Evolutionary conservation across 2,888 invertebrate genomes (phyloP).

Genomic region (Oligia latruncula): DNA sequence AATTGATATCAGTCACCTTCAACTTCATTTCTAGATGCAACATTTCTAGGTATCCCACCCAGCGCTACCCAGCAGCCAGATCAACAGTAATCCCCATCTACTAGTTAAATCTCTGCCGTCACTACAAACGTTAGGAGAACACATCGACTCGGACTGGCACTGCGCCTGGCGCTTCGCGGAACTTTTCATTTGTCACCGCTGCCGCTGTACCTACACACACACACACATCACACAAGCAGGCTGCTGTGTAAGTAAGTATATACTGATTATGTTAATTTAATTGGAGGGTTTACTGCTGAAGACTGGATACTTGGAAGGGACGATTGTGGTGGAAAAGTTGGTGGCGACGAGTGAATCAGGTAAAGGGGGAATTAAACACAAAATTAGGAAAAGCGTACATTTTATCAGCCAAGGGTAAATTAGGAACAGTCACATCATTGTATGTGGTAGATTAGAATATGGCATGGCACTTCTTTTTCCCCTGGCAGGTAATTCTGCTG

Average conservation of each 20-base stretch:
- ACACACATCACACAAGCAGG: too few species aligned
- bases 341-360: neutral
- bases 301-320: neutral
- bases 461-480: neutral
- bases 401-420: neutral
- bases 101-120: conserved; percentile 28
- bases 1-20: conserved; percentile 23
- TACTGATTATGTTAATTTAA: neutral
- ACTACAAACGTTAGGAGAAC: conserved; percentile 34
- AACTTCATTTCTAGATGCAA: neutral
- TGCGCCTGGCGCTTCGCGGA: conserved; percentile 33
- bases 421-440: neutral
- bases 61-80: conserved; percentile 18
- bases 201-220: neutral
- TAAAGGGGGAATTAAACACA: neutral
- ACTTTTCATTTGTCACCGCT: conserved; percentile 30
- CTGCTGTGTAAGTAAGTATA: neutral
- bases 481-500: neutral
- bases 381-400: neutral
- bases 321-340: too few species aligned
- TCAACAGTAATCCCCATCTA: conserved; percentile 35
- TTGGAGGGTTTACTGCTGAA: neutral
- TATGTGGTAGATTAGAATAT: neutral
- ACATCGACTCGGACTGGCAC: conserved; percentile 22
- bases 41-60: conserved; percentile 31